phyloP scores from a whole-genome alignment of 2,797 vertebrate species.

The Phrynocephalus guinanensis region DNA sequence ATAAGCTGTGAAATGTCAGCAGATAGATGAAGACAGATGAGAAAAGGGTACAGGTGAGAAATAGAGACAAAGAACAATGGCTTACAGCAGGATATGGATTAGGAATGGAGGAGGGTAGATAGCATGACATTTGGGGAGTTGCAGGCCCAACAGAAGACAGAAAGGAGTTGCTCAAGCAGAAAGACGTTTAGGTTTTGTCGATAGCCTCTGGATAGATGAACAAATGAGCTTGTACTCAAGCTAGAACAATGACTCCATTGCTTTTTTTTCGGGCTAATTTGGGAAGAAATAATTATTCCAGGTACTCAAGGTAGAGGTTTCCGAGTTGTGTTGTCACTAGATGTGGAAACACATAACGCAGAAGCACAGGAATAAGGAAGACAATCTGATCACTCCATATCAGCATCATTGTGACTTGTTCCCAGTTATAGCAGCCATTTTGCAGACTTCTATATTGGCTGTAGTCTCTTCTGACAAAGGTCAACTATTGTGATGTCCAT shows the following conservation, averaged over 20 bases:
- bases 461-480: not conserved
- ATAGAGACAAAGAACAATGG: constrained; percentile 38
- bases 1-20: constrained; percentile 65
- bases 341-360: not conserved
- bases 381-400: not conserved
- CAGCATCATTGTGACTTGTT: not conserved
- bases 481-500: not conserved
- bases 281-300: not conserved
- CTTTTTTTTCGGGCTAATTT: constrained; percentile 3
- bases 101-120: constrained; percentile 4
- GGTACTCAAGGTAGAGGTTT: not conserved
- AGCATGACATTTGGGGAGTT: constrained; percentile 53
- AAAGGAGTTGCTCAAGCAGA: constrained; percentile 40
- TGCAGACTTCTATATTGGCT: not conserved
- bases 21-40: constrained; percentile 39
- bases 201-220: constrained; percentile 2
- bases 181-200: constrained; percentile 17
- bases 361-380: not conserved
- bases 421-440: not conserved
- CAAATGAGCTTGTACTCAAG: constrained; percentile 1
- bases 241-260: not conserved
- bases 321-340: not conserved
- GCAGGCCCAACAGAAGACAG: constrained; percentile 35
- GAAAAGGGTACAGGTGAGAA: constrained; percentile 60
- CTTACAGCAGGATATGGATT: constrained; percentile 41